These are phyloP conservation scores for Genyomyrus donnyi DNA, from an alignment of 2,113 vertebrate species.

Conservation along the genomic window DNA sequence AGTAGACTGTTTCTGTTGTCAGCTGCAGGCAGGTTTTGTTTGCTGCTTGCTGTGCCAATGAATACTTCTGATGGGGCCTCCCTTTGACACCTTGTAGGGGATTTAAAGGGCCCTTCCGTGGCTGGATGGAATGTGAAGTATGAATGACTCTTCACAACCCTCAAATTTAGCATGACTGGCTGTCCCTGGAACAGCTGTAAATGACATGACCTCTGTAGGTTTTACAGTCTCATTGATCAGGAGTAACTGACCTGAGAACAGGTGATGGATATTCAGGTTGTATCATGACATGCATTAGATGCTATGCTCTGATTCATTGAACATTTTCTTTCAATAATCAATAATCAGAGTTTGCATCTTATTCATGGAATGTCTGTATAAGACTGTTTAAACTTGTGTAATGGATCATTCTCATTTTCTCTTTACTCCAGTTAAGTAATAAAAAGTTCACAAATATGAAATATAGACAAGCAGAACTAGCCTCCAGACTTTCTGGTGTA, in stretches of 20 bases:
- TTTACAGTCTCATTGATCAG: neutral
- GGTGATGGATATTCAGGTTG: neutral
- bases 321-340: neutral
- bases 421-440: neutral
- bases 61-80: neutral
- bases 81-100: conserved; percentile 4
- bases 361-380: neutral
- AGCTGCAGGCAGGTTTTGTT: neutral
- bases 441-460: neutral
- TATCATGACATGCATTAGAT: neutral
- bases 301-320: neutral
- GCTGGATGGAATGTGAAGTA: neutral
- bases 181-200: neutral
- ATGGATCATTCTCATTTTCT: neutral
- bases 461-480: neutral
- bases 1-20: conserved; percentile 1
- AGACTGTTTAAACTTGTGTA: neutral
- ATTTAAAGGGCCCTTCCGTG: conserved; percentile 7
- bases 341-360: neutral
- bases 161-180: neutral
- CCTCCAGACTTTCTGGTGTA: neutral
- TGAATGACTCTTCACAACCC: neutral
- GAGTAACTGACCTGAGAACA: neutral
- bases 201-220: neutral
- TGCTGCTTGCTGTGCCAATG: neutral